Evolutionary conservation across 2,797 vertebrate genomes (phyloP), one percentile per base, ranked within the genome.

Genomic region (Acanthiza pusilla): DNA sequence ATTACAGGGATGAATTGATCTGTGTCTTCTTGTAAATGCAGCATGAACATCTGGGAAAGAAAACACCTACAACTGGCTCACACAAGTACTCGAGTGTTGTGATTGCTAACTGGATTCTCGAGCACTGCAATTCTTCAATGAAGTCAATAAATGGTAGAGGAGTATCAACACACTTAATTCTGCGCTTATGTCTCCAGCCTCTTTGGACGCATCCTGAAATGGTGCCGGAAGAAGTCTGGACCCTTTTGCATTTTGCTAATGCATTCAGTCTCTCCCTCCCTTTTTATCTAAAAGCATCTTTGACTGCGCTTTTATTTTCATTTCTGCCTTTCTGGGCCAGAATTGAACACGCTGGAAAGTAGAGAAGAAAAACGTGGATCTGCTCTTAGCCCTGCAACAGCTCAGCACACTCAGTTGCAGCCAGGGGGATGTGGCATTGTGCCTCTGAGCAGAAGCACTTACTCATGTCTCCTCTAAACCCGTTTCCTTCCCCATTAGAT

Each of bases 31-130:
- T 88, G 72, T 78, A 89, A 95, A 89, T 38, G 82, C 76, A 88
- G 89, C 76, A 85, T 70, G 76, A 93, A 91, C 85, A 95, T 88
- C 82, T 95, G 85, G 94, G 85, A 92, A 96, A 84, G 62, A 78
- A 93, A 96, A 89, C 47, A 91, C 75, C 87, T 81, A 92, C 93
- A 78, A 95, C 85, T 38, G 62, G 82, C 79, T 95, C 47, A 47
- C 47, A 50, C n/a, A 91, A 74, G 66, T 73, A 68, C 68, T 96
- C 9, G 1, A 96, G 79, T 73, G 76, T 78, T 85, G 58, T 84
- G 87, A 93, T 91, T 93, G 87, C 94, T 94, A 89, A 86, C 95
- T 70, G 70, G 57, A 79, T 95, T 86, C 76, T 83, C 87, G 73
- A 91, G 91, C 55, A 78, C 85, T 57, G 62, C 13, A 85, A 45